A percentile compares a stretch with the other conserved stretches of the same genome.
Evolutionary conservation across 2,113 vertebrate genomes (phyloP).

Genomic region (Laticauda laticaudata): DNA sequence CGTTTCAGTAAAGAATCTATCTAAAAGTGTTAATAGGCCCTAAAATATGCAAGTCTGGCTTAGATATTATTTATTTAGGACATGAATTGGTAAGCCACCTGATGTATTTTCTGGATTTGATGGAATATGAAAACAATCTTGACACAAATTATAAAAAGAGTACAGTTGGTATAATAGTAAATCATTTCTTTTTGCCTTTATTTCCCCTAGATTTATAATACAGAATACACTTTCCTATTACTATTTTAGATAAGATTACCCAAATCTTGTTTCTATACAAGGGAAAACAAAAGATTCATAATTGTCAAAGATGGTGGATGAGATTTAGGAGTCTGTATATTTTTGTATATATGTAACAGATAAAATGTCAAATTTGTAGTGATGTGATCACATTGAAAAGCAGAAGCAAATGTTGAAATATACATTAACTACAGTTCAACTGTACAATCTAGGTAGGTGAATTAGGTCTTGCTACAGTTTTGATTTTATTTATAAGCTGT

Average conservation of each 20-base stretch:
- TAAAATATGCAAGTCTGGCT: neutral
- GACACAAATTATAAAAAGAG: slow-evolving; percentile 11
- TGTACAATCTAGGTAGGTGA: slow-evolving; percentile 68
- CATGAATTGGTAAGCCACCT: neutral
- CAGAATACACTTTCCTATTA: slow-evolving; percentile 43
- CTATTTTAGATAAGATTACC: slow-evolving; percentile 49
- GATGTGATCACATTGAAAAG: slow-evolving; percentile 66
- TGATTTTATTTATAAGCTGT: slow-evolving; percentile 61
- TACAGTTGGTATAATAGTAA: neutral
- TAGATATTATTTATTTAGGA: neutral
- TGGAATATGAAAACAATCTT: neutral
- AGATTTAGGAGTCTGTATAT: slow-evolving; percentile 65
- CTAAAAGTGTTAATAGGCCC: neutral
- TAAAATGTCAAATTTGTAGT: slow-evolving; percentile 77
- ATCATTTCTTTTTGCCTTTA: slow-evolving; percentile 32
- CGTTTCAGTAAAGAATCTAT: neutral
- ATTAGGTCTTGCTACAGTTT: slow-evolving; percentile 51
- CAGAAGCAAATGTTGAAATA: slow-evolving; percentile 67
- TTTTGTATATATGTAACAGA: slow-evolving; percentile 80
- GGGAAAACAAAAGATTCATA: slow-evolving; percentile 43
- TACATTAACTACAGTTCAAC: slow-evolving; percentile 61
- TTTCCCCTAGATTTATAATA: slow-evolving; percentile 37
- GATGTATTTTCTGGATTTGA: slow-evolving; percentile 4
- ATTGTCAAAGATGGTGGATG: slow-evolving; percentile 54
- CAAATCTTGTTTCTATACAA: slow-evolving; percentile 48